These are phyloP conservation scores for Ylistrum balloti DNA, from an alignment of 1,140 invertebrate species.

Conservation along the genomic window DNA sequence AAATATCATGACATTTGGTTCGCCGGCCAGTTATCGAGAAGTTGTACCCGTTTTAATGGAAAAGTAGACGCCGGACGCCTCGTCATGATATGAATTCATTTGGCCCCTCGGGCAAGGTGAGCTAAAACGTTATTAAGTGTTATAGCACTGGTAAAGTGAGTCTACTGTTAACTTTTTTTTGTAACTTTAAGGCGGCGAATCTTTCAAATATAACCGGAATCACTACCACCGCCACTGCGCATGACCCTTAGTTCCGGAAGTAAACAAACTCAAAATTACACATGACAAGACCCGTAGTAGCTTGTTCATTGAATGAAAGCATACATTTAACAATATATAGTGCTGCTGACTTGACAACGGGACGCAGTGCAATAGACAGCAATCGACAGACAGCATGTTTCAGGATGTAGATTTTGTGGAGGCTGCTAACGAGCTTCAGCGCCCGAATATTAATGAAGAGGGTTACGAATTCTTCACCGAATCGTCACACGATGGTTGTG, in stretches of 20 bases:
- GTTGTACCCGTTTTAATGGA: too few relatives aligned
- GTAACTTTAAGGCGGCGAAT: too few relatives aligned
- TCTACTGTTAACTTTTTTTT: too few relatives aligned
- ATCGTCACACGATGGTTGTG: neutral
- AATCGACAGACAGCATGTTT: neutral
- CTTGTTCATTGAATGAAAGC: neutral
- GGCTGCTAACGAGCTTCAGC: neutral
- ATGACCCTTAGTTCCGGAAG: conserved; percentile 30
- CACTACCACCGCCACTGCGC: neutral
- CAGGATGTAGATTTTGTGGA: neutral
- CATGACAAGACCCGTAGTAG: neutral
- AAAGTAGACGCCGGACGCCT: too few relatives aligned
- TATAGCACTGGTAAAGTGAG: too few relatives aligned
- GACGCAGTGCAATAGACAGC: neutral
- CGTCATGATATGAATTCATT: too few relatives aligned
- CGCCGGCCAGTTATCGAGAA: too few relatives aligned
- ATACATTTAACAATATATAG: neutral
- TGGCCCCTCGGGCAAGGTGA: too few relatives aligned
- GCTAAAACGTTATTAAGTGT: too few relatives aligned
- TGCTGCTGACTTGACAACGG: neutral
- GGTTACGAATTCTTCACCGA: neutral
- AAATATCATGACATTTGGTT: too few relatives aligned
- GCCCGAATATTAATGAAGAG: neutral
- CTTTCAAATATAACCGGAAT: neutral
- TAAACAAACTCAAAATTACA: neutral